Base-by-base conservation (phyloP, 2,888 invertebrate species). In the Apotomis capreana region DNA sequence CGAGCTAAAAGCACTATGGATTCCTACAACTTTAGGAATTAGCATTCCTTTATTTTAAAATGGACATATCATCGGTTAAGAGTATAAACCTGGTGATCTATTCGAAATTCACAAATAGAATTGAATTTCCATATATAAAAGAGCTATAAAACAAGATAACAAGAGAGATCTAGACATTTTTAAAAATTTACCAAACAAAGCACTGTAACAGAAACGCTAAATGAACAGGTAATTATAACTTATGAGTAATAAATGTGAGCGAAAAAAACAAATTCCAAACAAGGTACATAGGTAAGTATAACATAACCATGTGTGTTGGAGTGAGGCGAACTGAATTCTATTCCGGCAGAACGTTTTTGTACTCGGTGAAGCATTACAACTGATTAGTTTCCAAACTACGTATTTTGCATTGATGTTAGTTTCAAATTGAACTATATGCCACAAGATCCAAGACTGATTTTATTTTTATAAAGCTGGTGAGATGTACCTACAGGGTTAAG, bases 271-370 rank as follows among this genome's bases (percentile, higher is more conserved):
- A 26, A 65, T 73, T 58, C 37, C 40, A n/a, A 72, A 69, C 15
- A 10, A 69, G 62, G 51, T 61, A 65, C 26, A 46, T 72, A 63
- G 40, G 52, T 46, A 40, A 6, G 44, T 54, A 44, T 62, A 68
- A 44, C 51, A 60, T 60, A 64, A 65, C 57, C 54, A 59, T 52
- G 71, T 76, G 69, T 70, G 76, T 49, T 69, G 62, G 49, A 74
- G 68, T 69, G 69, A 72, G 65, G 63, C 61, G 70, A 59, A 63
- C 68, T 73, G 65, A 57, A 44, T 44, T 46, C 9, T 46, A 75
- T 80, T 80, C 81, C 76, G 81, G 76, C 79, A 78, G 70, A 76
- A 69, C 46, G 74, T 80, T 80, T 79, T 78, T 79, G 62, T 68
- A 61, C 6, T 54, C 51, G 26, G 46, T 54, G 52, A 59, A 52